Conservation (phyloP, 2,797 vertebrate species). For the Aldrovandia affinis region DNA sequence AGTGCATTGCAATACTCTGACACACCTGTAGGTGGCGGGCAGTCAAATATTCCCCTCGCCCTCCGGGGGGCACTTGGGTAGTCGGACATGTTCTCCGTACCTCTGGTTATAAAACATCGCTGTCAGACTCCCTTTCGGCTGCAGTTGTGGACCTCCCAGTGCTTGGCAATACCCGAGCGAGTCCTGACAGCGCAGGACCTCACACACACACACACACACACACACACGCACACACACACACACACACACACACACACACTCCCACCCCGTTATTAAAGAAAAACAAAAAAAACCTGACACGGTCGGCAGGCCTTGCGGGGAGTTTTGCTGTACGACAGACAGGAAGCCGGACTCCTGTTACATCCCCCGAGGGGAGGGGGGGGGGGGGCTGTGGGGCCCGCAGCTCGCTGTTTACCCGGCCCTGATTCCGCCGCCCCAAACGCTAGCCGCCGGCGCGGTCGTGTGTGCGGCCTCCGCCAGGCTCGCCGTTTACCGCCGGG, state of each 20-base stretch:
- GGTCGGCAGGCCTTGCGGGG: background rate
- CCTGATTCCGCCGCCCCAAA: background rate
- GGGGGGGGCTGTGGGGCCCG: background rate
- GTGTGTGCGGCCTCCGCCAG: background rate
- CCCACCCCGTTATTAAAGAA: background rate
- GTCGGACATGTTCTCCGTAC: background rate
- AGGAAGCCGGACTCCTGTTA: background rate
- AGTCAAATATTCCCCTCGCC: background rate
- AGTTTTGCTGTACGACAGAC: background rate
- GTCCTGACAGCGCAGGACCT: background rate
- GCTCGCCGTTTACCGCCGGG: background rate
- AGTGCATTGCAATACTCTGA: background rate
- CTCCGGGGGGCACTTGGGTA: background rate
- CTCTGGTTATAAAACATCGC: background rate
- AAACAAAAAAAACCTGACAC: background rate
- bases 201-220: background rate
- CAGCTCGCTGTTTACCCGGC: background rate
- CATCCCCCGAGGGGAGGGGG: no score
- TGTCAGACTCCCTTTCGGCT: background rate
- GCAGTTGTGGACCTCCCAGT: background rate
- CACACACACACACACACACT: no score
- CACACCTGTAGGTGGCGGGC: constrained; percentile 11
- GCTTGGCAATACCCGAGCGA: background rate
- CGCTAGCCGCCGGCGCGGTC: background rate
- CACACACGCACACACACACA: background rate